phyloP scores from a whole-genome alignment of 1,140 invertebrate genomes.

The Lasioglossum albipes region DNA sequence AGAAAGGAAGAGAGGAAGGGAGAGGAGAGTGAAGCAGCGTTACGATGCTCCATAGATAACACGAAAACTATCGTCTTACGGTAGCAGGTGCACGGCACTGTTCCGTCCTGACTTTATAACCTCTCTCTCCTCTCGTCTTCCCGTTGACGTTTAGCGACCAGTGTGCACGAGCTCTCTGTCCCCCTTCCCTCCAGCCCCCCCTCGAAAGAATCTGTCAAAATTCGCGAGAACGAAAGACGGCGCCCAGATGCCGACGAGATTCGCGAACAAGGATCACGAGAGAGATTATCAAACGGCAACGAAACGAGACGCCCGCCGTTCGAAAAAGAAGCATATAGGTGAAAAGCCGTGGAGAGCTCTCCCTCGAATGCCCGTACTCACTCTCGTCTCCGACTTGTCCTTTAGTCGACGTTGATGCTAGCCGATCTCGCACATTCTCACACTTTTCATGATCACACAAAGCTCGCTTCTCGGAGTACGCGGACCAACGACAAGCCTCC shows the following conservation, averaged over 20 bases:
- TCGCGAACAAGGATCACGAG: neutral
- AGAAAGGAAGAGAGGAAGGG: too few species aligned
- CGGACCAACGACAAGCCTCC: slow-evolving; percentile 10
- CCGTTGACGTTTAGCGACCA: slow-evolving; percentile 1
- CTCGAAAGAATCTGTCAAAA: neutral
- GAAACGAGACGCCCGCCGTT: slow-evolving; percentile 27
- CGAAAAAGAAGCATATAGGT: slow-evolving; percentile 22
- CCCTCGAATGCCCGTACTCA: slow-evolving; percentile 35
- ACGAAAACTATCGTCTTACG: slow-evolving; percentile 25
- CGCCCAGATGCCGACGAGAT: neutral
- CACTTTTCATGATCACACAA: slow-evolving; percentile 58
- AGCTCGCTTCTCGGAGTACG: slow-evolving; percentile 14
- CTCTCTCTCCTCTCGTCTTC: slow-evolving; percentile 37
- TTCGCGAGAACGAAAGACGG: neutral
- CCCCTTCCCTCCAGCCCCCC: too few species aligned
- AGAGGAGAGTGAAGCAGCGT: neutral
- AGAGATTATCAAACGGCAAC: slow-evolving; percentile 18
- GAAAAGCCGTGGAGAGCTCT: slow-evolving; percentile 6
- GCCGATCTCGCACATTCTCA: slow-evolving; percentile 59
- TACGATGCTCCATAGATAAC: slow-evolving; percentile 13
- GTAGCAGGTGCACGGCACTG: slow-evolving; percentile 45
- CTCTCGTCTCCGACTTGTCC: slow-evolving; percentile 32
- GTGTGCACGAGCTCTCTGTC: neutral
- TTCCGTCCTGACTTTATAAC: slow-evolving; percentile 51
- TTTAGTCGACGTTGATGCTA: slow-evolving; percentile 32